Evolutionary conservation across 2,113 vertebrate species (phyloP).

Genomic region (Anhinga anhinga): DNA sequence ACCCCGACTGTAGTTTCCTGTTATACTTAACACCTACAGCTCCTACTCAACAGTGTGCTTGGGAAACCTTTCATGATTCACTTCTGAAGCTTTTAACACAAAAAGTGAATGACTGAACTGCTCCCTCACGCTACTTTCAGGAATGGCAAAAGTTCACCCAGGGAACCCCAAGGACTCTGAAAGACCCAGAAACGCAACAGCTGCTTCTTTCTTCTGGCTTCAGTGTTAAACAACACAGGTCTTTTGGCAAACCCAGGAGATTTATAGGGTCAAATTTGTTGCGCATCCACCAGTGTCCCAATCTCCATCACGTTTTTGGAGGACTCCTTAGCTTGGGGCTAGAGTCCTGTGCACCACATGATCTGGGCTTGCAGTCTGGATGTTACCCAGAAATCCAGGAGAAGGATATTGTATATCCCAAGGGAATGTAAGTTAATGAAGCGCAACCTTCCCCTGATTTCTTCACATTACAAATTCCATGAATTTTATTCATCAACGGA

Average conservation of each 20-base stretch:
- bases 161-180: background rate
- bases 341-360: background rate
- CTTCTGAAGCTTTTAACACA: background rate
- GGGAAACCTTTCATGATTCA: background rate
- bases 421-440: background rate
- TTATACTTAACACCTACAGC: background rate
- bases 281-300: accelerated
- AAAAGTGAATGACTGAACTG: background rate
- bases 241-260: background rate
- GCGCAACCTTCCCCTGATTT: background rate
- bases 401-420: background rate
- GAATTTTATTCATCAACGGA: background rate
- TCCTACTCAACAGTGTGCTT: background rate
- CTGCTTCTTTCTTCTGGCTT: background rate
- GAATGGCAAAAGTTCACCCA: background rate
- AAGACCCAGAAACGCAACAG: background rate
- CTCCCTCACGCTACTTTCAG: background rate
- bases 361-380: background rate
- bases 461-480: background rate
- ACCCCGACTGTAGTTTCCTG: accelerated
- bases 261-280: background rate
- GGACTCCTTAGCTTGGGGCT: no score
- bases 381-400: background rate
- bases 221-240: background rate
- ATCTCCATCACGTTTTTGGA: background rate